Evolutionary conservation across 2,113 vertebrate genomes (phyloP).

Genomic region (Callionymus lyra): DNA sequence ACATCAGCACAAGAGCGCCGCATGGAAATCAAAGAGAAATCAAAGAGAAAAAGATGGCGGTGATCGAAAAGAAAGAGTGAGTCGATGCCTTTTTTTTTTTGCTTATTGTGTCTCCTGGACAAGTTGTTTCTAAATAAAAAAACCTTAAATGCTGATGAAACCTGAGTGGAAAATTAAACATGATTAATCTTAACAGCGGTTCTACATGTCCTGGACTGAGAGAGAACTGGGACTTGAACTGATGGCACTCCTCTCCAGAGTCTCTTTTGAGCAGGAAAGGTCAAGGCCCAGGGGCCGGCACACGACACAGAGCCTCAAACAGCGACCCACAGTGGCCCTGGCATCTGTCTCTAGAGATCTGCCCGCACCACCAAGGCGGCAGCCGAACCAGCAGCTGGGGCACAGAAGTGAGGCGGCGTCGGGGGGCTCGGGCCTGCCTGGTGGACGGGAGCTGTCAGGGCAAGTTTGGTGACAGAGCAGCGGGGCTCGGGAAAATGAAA

Average conservation of each 20-base stretch:
- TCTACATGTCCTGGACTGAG: conserved; percentile 23
- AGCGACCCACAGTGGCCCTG: conserved; percentile 54
- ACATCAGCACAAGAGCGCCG: conserved; percentile 40
- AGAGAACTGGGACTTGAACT: conserved; percentile 29
- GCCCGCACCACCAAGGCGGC: conserved; percentile 39
- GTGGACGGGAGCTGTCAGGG: conserved; percentile 70
- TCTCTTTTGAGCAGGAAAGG: conserved; percentile 62
- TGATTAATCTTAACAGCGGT: background rate
- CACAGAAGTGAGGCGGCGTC: conserved; percentile 27
- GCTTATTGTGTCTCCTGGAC: too few species aligned
- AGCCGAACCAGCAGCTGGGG: conserved; percentile 61
- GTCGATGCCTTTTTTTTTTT: too few species aligned
- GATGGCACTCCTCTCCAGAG: conserved; percentile 33
- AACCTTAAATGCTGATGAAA: too few species aligned
- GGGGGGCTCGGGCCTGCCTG: conserved; percentile 53
- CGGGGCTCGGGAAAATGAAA: conserved; percentile 63
- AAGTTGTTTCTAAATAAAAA: too few species aligned
- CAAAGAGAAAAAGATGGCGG: conserved; percentile 26
- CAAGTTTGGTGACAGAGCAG: conserved; percentile 65
- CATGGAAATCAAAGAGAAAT: conserved; percentile 25
- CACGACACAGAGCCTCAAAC: conserved; percentile 63
- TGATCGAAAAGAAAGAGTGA: too few species aligned
- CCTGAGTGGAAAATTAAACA: too few species aligned
- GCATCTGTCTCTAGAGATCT: conserved; percentile 71
- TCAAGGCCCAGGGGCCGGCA: conserved; percentile 56